Conservation (phyloP, 2,888 invertebrate genomes). For the Disparrhopalites patrizii region DNA sequence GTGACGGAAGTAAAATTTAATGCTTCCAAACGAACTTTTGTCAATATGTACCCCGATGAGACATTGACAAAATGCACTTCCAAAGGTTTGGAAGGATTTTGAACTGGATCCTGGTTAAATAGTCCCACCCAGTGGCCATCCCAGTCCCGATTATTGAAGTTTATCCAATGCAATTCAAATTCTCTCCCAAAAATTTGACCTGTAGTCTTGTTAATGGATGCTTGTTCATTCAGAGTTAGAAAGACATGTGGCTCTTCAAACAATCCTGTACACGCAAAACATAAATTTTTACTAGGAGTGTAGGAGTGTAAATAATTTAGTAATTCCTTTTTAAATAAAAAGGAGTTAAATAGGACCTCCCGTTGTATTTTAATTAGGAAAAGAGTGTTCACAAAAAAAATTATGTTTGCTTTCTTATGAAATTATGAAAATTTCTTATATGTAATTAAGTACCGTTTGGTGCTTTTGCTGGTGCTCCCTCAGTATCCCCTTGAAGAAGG, state of each 20-base stretch:
- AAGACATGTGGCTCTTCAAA: conserved; percentile 37
- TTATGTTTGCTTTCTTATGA: too few relatives aligned
- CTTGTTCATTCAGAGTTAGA: conserved; percentile 32
- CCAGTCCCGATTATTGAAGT: conserved; percentile 24
- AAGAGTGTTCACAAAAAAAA: too few relatives aligned
- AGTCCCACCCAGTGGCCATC: conserved; percentile 49
- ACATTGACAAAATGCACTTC: neutral
- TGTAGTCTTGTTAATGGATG: conserved; percentile 7
- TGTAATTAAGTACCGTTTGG: too few relatives aligned
- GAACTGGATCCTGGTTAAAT: conserved; percentile 48
- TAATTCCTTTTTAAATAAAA: too few relatives aligned
- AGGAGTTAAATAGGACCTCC: too few relatives aligned
- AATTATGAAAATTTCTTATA: too few relatives aligned
- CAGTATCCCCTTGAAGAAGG: too few relatives aligned
- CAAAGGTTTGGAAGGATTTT: neutral
- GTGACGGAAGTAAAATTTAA: conserved; percentile 22
- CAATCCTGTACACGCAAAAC: too few relatives aligned
- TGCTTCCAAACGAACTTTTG: conserved; percentile 31
- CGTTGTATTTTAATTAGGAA: too few relatives aligned
- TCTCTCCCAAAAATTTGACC: conserved; percentile 21
- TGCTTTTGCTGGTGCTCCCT: too few relatives aligned
- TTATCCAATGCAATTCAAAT: conserved; percentile 41
- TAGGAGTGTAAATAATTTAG: too few relatives aligned
- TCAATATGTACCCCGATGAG: conserved; percentile 27
- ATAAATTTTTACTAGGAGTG: too few relatives aligned